A percentile compares a stretch with the other conserved stretches of the same genome.
These are phyloP conservation scores for Eurosta solidaginis DNA, from an alignment of 1,140 invertebrate genomes.

Conservation along the genomic window DNA sequence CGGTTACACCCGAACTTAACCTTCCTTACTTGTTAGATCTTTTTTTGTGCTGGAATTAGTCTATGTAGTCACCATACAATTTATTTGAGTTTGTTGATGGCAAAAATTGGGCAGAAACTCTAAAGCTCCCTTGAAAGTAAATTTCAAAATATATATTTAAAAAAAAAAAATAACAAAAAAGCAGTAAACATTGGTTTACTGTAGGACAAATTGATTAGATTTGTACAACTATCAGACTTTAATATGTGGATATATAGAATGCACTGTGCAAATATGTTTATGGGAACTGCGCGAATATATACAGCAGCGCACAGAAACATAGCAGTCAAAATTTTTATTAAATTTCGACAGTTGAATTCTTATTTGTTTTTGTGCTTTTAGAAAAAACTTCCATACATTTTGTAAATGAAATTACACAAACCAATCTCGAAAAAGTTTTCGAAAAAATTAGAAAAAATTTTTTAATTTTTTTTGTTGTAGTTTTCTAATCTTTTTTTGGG, in stretches of 20 bases:
- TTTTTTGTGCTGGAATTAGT: background rate
- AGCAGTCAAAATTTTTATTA: too few species aligned
- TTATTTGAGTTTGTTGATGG: constrained; percentile 24
- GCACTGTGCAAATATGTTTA: background rate
- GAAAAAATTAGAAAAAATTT: too few species aligned
- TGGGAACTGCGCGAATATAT: background rate
- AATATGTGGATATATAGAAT: background rate
- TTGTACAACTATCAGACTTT: background rate
- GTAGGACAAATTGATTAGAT: background rate
- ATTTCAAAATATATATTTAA: background rate
- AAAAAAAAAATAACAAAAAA: background rate
- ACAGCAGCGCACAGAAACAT: background rate
- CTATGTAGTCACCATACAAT: background rate
- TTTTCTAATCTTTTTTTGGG: too few species aligned
- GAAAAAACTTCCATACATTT: too few species aligned
- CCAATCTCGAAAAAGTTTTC: too few species aligned
- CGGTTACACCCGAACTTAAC: too few species aligned
- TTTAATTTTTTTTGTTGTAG: too few species aligned
- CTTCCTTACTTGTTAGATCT: too few species aligned
- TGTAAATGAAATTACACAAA: too few species aligned
- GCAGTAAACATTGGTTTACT: background rate
- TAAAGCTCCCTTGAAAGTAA: background rate
- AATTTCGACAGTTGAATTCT: too few species aligned
- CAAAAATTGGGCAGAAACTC: background rate
- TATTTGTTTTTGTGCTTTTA: too few species aligned